Percentiles rank a stretch among this genome's conserved stretches.
Conservation (phyloP, 2,113 vertebrate genomes). For the Leucosticte australis region DNA sequence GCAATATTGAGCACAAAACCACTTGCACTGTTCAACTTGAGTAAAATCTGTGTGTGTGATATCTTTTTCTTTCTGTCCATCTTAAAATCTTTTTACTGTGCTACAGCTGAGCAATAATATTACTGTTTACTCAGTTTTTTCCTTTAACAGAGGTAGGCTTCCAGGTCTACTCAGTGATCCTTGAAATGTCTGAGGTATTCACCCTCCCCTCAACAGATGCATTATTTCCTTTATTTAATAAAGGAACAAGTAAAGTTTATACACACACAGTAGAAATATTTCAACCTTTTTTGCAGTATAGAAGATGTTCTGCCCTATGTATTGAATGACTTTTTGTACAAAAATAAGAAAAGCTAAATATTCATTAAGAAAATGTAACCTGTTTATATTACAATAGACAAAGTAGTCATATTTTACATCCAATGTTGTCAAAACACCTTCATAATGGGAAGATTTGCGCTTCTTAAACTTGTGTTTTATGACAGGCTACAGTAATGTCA, state of each 20-base stretch:
- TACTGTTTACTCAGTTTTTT: not conserved
- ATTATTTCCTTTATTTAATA: not conserved
- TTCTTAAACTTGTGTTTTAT: not conserved
- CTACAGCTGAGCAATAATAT: not conserved
- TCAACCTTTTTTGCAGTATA: not conserved
- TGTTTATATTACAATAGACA: not conserved
- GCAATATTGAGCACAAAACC: not conserved
- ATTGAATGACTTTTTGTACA: not conserved
- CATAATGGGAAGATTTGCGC: not conserved
- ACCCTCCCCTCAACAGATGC: not conserved
- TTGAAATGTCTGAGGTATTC: not conserved
- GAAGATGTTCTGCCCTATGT: not conserved
- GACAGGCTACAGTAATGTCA: not conserved
- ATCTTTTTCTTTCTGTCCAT: not conserved
- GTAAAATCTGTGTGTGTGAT: not conserved
- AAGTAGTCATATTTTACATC: not conserved
- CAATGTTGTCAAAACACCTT: not conserved
- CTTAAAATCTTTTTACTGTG: not conserved
- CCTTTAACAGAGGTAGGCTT: not conserved
- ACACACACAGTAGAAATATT: not conserved
- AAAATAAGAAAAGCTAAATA: not conserved
- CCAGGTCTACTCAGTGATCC: not conserved
- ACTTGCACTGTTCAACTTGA: not conserved
- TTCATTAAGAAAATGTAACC: not conserved
- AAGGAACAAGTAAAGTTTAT: not conserved